Evolutionary conservation across 1,140 invertebrate species (phyloP).

Genomic region (Gryon sp.): DNA sequence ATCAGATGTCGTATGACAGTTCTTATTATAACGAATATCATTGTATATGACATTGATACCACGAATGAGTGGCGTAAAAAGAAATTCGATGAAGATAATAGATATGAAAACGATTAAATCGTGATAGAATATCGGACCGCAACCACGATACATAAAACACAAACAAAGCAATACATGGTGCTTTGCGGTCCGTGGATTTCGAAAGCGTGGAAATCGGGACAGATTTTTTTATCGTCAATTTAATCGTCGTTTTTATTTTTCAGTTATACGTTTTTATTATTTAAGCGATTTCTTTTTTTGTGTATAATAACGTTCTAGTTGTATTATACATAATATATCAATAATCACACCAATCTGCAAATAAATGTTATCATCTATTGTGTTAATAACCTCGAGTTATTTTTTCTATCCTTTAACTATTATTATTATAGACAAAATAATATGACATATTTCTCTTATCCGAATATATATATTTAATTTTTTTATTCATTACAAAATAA

Average conservation of each 20-base stretch:
- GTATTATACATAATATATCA: constrained; percentile 68
- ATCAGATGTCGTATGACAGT: constrained; percentile 17
- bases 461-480: too few relatives aligned
- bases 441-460: background rate
- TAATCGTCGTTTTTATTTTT: background rate
- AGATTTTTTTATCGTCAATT: constrained; percentile 7
- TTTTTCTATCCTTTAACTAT: background rate
- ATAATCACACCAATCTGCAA: constrained; percentile 68
- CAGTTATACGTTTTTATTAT: constrained; percentile 40
- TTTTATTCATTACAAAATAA: too few relatives aligned
- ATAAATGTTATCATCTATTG: constrained; percentile 74
- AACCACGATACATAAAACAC: constrained; percentile 29
- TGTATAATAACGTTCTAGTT: constrained; percentile 66
- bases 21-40: constrained; percentile 35
- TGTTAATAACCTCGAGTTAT: constrained; percentile 58
- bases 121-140: constrained; percentile 26
- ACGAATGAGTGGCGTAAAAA: constrained; percentile 19
- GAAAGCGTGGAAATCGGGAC: constrained; percentile 46
- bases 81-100: background rate
- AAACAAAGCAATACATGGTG: constrained; percentile 56
- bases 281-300: constrained; percentile 48
- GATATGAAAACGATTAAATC: constrained; percentile 1
- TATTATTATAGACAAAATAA: background rate
- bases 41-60: constrained; percentile 34
- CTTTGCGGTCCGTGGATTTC: constrained; percentile 32